These are phyloP conservation scores for Euthynnus affinis DNA, from an alignment of 2,797 vertebrate genomes.

Conservation along the genomic window DNA sequence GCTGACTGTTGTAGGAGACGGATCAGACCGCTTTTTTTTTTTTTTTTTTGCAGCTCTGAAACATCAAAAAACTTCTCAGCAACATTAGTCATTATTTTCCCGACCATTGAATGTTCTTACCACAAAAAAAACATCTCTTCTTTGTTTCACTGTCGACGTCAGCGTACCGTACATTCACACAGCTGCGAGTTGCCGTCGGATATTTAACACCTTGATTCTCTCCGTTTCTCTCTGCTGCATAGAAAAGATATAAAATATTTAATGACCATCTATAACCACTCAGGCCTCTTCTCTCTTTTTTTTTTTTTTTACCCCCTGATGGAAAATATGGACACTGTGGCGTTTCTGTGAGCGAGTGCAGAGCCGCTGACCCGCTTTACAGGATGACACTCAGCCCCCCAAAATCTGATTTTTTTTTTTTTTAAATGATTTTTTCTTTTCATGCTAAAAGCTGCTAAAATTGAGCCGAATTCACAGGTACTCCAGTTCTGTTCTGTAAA, in stretches of 20 bases:
- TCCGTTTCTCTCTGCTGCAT: constrained; percentile 22
- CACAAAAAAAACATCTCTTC: too few species aligned
- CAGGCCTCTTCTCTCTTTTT: constrained; percentile 39
- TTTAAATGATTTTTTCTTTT: not conserved
- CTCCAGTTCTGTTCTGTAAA: not conserved
- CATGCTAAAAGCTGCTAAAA: not conserved
- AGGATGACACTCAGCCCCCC: not conserved
- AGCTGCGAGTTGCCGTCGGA: not conserved
- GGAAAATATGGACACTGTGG: constrained; percentile 33
- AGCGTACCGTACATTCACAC: not conserved
- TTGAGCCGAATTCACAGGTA: not conserved
- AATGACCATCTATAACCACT: constrained; percentile 49
- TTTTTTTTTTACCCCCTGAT: too few species aligned
- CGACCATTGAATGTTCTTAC: too few species aligned
- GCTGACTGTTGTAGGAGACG: too few species aligned
- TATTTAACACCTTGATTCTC: constrained; percentile 18
- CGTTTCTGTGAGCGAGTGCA: constrained; percentile 14
- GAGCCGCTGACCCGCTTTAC: constrained; percentile 65
- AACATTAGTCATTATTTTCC: too few species aligned
- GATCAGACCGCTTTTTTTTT: too few species aligned
- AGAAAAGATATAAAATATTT: constrained; percentile 69
- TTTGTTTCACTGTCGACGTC: not conserved
- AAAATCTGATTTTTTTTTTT: not conserved
- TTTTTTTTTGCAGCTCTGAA: too few species aligned
- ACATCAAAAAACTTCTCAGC: too few species aligned